These are phyloP conservation scores for Plebejus argus DNA, from an alignment of 2,888 invertebrate species.

Conservation along the genomic window DNA sequence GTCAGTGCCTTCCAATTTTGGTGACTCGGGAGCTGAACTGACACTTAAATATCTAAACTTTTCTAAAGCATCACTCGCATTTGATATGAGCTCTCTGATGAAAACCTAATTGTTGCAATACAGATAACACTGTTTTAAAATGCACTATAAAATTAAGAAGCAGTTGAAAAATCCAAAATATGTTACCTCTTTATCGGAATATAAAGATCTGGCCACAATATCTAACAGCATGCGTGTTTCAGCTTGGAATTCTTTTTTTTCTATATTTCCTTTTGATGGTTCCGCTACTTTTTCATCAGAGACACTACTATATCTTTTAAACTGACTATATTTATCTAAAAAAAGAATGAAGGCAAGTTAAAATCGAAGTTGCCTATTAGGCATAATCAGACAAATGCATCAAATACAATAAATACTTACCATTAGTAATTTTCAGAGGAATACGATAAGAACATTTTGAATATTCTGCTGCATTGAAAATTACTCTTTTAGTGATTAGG, in stretches of 20 bases:
- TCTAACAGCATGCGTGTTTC: slow-evolving; percentile 97
- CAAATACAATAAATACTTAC: background rate
- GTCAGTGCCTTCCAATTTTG: slow-evolving; percentile 79
- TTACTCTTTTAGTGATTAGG: slow-evolving; percentile 10
- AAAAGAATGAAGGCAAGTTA: background rate
- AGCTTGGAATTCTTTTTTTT: slow-evolving; percentile 96
- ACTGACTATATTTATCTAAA: slow-evolving; percentile 35
- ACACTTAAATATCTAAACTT: slow-evolving; percentile 92
- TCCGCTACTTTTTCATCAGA: slow-evolving; percentile 59
- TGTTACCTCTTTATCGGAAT: slow-evolving; percentile 96
- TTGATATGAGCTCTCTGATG: slow-evolving; percentile 96
- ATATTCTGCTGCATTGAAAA: slow-evolving; percentile 12
- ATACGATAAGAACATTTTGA: slow-evolving; percentile 12
- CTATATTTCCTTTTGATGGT: slow-evolving; percentile 80
- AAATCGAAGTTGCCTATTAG: background rate
- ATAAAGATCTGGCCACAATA: slow-evolving; percentile 97
- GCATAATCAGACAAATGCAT: background rate
- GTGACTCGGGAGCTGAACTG: slow-evolving; percentile 75
- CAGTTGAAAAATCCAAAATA: background rate
- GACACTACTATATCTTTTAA: slow-evolving; percentile 50
- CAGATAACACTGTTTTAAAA: slow-evolving; percentile 1
- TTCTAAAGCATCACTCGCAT: slow-evolving; percentile 98
- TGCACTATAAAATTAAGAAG: slow-evolving; percentile 34
- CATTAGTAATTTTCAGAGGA: background rate
- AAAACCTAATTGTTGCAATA: slow-evolving; percentile 86